Conservation (phyloP, 2,113 vertebrate species). For the Indicator indicator region DNA sequence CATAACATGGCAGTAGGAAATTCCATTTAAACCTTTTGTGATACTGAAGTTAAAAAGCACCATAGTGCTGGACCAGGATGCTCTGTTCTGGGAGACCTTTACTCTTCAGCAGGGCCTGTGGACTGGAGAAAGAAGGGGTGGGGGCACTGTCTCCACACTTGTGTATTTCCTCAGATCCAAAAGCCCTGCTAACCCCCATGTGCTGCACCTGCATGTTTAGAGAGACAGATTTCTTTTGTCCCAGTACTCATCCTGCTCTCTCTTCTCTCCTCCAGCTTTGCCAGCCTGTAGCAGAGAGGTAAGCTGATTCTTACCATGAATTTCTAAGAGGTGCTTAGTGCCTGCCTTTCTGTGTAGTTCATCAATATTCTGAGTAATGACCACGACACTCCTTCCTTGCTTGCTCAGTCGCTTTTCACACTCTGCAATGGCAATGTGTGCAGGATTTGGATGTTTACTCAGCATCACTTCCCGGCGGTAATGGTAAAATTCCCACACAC, state of each 20-base stretch:
- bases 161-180: not conserved
- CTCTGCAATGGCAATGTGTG: conserved; percentile 88
- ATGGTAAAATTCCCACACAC: conserved; percentile 98
- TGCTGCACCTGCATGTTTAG: not conserved
- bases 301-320: conserved; percentile 85
- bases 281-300: not conserved
- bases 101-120: fast-evolving
- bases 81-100: not conserved
- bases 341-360: conserved; percentile 92
- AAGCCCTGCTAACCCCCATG: fast-evolving
- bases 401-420: conserved; percentile 87
- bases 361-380: conserved; percentile 95
- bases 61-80: not conserved
- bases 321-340: conserved; percentile 88
- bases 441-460: conserved; percentile 84
- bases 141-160: not conserved
- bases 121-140: not conserved
- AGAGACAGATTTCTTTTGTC: not conserved
- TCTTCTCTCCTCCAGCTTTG: not conserved
- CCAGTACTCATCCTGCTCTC: not conserved
- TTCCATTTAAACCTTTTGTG: not conserved
- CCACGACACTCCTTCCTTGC: conserved; percentile 86
- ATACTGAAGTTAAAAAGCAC: not conserved
- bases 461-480: conserved; percentile 88
- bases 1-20: not conserved